Evolutionary conservation across 2,888 invertebrate species (phyloP), one percentile per base, ranked within the genome.

Genomic region (Tiliacea aurago): DNA sequence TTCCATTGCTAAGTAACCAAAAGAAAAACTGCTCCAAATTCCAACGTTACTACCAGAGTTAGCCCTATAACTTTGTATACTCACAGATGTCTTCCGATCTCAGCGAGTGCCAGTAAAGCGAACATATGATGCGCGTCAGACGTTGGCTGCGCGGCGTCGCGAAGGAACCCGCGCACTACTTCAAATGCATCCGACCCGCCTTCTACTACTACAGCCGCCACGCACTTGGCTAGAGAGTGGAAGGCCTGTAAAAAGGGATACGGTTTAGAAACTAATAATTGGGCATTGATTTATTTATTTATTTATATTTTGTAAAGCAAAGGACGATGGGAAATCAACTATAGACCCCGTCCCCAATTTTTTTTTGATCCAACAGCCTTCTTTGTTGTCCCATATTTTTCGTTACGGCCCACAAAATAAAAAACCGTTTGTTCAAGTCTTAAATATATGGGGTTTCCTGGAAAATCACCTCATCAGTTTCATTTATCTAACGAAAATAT

Each of bases 151-250:
- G 98, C 97, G 23, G 98, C 97, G 91, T 98, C 98, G 78, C 97
- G 97, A 83, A 98, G 97, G 92, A 96, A 95, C 4, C 94, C 93
- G 81, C 95, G 94, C 86, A 95, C 95, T 82, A 94, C 95, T 37
- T 95, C 95, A 78, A 94, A 86, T 66, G 95, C 94, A 80, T 94
- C 94, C 75, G 90, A 84, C 13, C 98, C 98, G 90, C 98, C 98
- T 64, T 98, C 98, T 69, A 98, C 97, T 20, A 99, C 99, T 71
- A 99, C 97, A 0, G 99, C 99, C 10, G 99, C 99, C 70, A 99
- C 99, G 93, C 99, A 99, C 93, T 99, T 99, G 10, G 99, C 99
- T 88, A 99, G 97, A 41, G 99, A 99, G 94, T 99, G 99, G 96
- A 98, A 99, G 28, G 99, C 99, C 96, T 98, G 97, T 81, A 45